Conservation (phyloP, 2,113 vertebrate genomes). For the Epinephelus moara region DNA sequence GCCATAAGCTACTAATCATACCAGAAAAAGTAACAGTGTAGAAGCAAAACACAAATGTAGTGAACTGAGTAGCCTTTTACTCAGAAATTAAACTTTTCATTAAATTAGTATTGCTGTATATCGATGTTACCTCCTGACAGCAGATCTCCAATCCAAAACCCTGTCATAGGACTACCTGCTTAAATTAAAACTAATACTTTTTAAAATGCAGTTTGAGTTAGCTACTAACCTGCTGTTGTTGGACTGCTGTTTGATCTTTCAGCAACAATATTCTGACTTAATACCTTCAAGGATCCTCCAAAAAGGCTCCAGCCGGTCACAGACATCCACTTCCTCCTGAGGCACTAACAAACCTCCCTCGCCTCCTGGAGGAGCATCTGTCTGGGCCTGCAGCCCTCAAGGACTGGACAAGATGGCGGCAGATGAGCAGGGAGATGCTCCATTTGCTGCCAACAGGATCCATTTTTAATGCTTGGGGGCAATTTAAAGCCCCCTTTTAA, state of each 20-base stretch:
- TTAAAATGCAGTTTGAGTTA: background rate
- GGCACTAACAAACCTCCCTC: constrained; percentile 22
- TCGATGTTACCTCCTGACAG: background rate
- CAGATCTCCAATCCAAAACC: background rate
- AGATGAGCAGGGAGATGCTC: constrained; percentile 66
- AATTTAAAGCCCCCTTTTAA: constrained; percentile 71
- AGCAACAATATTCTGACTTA: background rate
- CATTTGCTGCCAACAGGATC: constrained; percentile 72
- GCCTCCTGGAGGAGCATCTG: constrained; percentile 66
- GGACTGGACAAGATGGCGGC: constrained; percentile 59
- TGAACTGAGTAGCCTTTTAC: background rate
- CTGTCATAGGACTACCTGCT: background rate
- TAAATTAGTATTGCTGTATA: background rate
- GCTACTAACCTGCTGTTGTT: background rate
- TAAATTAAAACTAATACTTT: background rate
- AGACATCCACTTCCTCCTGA: constrained; percentile 38
- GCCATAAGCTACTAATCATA: background rate
- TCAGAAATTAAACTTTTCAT: background rate
- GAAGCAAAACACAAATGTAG: background rate
- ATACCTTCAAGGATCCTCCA: background rate
- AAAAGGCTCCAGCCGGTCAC: constrained; percentile 4
- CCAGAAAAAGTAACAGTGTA: background rate
- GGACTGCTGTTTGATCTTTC: background rate
- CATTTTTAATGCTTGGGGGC: constrained; percentile 76
- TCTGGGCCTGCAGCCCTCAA: constrained; percentile 43